Evolutionary conservation across 2,888 invertebrate genomes (phyloP).

Genomic region (Thyatira batis): DNA sequence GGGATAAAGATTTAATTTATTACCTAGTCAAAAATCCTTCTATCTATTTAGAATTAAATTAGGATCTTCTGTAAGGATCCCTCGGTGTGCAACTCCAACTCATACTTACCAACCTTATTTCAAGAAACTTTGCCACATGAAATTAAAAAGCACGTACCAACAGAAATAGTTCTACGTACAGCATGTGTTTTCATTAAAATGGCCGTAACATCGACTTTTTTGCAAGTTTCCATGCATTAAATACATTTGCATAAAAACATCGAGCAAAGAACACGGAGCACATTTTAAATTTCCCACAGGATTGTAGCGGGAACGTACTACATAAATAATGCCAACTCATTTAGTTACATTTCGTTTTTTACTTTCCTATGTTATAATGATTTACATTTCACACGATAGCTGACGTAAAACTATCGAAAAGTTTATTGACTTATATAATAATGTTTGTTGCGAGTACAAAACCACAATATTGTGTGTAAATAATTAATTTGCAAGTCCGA

Average conservation of each 20-base stretch:
- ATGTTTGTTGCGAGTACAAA: no score
- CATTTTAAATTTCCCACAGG: slow-evolving; percentile 6
- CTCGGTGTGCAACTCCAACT: no score
- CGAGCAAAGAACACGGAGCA: neutral
- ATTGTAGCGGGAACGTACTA: neutral
- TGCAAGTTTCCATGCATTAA: slow-evolving; percentile 3
- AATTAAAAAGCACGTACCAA: neutral
- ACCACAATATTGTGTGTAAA: no score
- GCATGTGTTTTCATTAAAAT: neutral
- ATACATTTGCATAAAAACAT: slow-evolving; percentile 4
- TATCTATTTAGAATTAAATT: no score
- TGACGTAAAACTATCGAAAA: neutral
- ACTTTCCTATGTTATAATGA: neutral
- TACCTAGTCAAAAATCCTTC: no score
- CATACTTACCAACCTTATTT: no score
- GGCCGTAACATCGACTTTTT: neutral
- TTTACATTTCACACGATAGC: neutral
- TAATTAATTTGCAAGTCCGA: no score
- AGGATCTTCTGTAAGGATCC: no score
- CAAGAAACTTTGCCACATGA: no score
- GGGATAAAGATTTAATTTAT: no score
- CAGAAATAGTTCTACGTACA: neutral
- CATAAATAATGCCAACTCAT: slow-evolving; percentile 4
- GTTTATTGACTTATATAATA: neutral
- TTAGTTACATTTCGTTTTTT: neutral